phyloP scores from a whole-genome alignment of 1,140 invertebrate species.

The Nilaparvata lugens region DNA sequence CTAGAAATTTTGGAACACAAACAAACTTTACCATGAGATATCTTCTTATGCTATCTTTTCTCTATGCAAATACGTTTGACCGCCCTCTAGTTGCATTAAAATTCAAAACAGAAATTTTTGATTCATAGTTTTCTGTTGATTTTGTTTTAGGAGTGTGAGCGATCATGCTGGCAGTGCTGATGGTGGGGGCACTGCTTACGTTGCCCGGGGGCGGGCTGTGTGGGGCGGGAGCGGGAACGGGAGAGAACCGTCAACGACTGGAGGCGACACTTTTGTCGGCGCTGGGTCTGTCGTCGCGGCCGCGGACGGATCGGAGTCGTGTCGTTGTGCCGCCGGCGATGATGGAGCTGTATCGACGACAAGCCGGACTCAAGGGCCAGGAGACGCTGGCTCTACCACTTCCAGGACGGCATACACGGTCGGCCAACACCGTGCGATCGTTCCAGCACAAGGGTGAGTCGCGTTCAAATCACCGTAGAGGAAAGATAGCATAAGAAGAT shows the following conservation, averaged over 20 bases:
- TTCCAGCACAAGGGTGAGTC: slow-evolving; percentile 69
- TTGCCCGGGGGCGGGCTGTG: slow-evolving; percentile 31
- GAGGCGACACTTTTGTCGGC: slow-evolving; percentile 61
- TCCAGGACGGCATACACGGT: slow-evolving; percentile 52
- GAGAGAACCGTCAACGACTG: slow-evolving; percentile 29
- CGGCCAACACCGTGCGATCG: slow-evolving; percentile 77
- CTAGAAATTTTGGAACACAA: too few species aligned
- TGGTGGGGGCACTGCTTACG: slow-evolving; percentile 41
- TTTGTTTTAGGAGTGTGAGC: slow-evolving; percentile 41
- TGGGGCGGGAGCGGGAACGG: slow-evolving; percentile 21
- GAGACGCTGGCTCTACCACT: slow-evolving; percentile 54
- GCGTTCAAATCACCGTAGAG: too few species aligned
- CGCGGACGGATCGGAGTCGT: slow-evolving; percentile 38
- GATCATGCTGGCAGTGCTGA: slow-evolving; percentile 42
- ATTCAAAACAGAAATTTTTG: too few species aligned
- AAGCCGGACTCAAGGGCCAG: slow-evolving; percentile 42
- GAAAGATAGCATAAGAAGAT: too few species aligned
- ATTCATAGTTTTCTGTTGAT: too few species aligned
- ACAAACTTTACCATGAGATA: too few species aligned
- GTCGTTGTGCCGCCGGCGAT: slow-evolving; percentile 64
- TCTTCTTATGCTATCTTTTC: too few species aligned
- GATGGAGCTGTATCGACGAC: slow-evolving; percentile 61
- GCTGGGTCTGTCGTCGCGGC: slow-evolving; percentile 59
- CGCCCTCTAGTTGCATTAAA: too few species aligned
- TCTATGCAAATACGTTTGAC: too few species aligned